Base-by-base conservation (phyloP, 1,140 invertebrate genomes). In the Drusus annulatus region DNA sequence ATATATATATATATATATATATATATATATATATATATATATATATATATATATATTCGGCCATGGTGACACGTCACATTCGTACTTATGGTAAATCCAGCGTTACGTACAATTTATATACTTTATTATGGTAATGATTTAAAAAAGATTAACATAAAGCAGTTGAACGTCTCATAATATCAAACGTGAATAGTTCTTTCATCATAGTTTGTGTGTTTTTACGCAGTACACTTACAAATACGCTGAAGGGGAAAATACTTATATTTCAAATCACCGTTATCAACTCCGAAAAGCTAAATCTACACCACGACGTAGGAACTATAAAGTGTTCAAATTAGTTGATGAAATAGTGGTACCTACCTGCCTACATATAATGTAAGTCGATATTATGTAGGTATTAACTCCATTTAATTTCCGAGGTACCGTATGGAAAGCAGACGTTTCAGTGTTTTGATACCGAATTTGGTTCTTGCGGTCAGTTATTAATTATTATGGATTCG, bases 401-500 rank as follows among this genome's bases (percentile, higher is more conserved):
- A 19, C 65, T 69, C 16, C 62, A 8, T 25, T 52, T 71, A 71
- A 50, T 15, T 52, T 71, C 50, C 68, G 23, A 25, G 28, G 25
- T 52, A 71, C 68, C 17, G 36, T 71, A 23, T 8, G 50, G 50
- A 71, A 71, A 16, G 31, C 52, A 5, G 76, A 45, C 36, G 36
- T 45, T 45, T 45, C 8, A 45, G 13, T 45, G 50, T 50, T 79
- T 75, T 60, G 15, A 54, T 60, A 56, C 60, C 69, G 68, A 73
- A 80, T 80, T 80, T 16, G 60, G 78, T 75, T 28, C 71, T 36
- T 63, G 52, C 36, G 63, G 60, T 54, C 76, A 60, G 79, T 80
- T 83, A 83, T 83, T 83, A 83, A 83, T 83, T 83, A 83, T 83
- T 83, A 80, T 83, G 81, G 69, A 83, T 80, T 80, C 79, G 81